Evolutionary conservation across 2,797 vertebrate species (phyloP), one percentile per base, ranked within the genome.

Genomic region (Etheostoma nigrum): DNA sequence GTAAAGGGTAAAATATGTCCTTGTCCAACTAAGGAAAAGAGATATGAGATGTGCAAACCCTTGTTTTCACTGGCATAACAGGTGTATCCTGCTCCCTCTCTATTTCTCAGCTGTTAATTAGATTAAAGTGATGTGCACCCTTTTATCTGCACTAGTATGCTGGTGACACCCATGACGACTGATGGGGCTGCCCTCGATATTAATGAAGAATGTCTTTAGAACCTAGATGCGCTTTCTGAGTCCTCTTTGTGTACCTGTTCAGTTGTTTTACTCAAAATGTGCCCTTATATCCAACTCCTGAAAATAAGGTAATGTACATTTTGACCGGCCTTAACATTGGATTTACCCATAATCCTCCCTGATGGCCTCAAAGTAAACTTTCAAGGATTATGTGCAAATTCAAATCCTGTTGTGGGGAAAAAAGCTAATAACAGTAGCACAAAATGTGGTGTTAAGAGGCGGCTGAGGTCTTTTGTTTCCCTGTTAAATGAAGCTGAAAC

Each of bases 401-500:
- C 2, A 57, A 71, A 82, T 78, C 47, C 55, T 14, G 49, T 60
- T 66, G 13, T 40, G 2, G 8, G 15, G 4, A 54, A 21, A 68
- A 60, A 27, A 21, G 11, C 36, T 40, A 1, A 65, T 78, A 47
- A 72, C 9, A 54, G 67, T 36, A 16, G 67, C 73, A 67, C 51
- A 82, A 84, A 78, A 66, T 52, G 48, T 13, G 16, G 57, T 73
- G 59, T 87, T 87, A 18, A 45, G 67, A 84, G 58, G 74, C 72
- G 73, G 78, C 76, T 76, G 77, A 63, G 72, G 54, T 83, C 74
- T 86, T 87, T 86, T 88, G 85, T 85, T 85, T 88, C 52, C 49
- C 57, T 89, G 88, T 81, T 86, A 89, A 91, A 89, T 89, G 86
- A 84, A 86, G 85, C 91, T 83, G 84, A 89, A 86, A 90, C 79